Base-by-base conservation (phyloP, 2,888 invertebrate genomes). In the Orthosia gothica region DNA sequence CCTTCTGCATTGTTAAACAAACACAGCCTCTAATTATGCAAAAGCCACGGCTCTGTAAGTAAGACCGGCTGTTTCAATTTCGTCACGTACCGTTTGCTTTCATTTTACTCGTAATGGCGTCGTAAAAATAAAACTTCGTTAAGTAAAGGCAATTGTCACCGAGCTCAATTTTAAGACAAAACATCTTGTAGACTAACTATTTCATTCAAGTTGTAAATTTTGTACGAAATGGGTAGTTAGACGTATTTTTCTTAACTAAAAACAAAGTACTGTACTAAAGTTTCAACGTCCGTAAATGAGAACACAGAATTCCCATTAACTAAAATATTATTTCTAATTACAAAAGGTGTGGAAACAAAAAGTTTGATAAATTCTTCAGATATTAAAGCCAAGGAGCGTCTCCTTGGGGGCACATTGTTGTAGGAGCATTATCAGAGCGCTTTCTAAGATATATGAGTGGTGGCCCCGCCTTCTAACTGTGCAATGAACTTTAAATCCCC, bases 401-500 rank as follows among this genome's bases (percentile, higher is more conserved):
- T 88, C 90, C 90, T 89, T 74, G 59, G 88, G 87, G 89, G 90
- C 86, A 89, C 91, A 93, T 91, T 91, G 91, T 91, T 90, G 90
- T 90, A 85, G 83, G 87, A 89, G 89, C 89, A 92, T 94, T 94
- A 95, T 94, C 94, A 93, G 91, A 91, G 91, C 92, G 89, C 89
- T 91, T 90, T 89, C 92, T 84, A 92, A 94, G 93, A 95, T 95
- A 95, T 94, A 95, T 91, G 94, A 91, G 91, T 90, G 80, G 76
- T 87, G 83, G 92, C 86, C 88, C 93, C 95, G 93, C 95, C 95
- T 91, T 92, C 93, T 91, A 91, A 91, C 94, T 95, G 94, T 92
- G 93, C 95, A 94, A 93, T 95, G 95, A 95, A 95, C 95, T 95
- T 95, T 95, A 95, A 94, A 95, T 93, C 92, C 94, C 92, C 93